Base-by-base conservation (phyloP, 2,888 invertebrate species). In the Ischnus inquisitorius region DNA sequence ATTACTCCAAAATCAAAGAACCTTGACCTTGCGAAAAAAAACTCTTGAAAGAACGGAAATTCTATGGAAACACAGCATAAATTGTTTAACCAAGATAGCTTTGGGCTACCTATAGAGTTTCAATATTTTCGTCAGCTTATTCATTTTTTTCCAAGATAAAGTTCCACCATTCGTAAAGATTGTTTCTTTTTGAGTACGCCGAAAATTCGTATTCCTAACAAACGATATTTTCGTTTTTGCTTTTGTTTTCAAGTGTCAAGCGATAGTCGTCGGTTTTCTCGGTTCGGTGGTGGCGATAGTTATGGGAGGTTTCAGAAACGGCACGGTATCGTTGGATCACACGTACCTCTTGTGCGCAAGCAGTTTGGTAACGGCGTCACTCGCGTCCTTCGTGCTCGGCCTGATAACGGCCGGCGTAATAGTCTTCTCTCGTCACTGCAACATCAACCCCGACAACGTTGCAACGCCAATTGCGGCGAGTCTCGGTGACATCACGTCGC, bases 401-500 rank as follows among this genome's bases (percentile, higher is more conserved):
- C 90, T 96, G 65, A 95, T 97, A 81, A 97, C 97, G 93, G 95
- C 96, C 19, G 95, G 95, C 62, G 97, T 97, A 34, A 96, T 97
- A 82, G 94, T 97, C 28, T 93, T 96, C 82, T 96, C 97, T 1
- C 95, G 96, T 71, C 95, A 95, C 92, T 95, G 95, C 87, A 95
- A 96, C 89, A 95, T 97, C 86, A 97, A 97, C 92, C 97, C 97
- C 12, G 97, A 97, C 93, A 97, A 97, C 93, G 96, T 97, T 16
- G 97, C 97, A 10, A 97, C 97, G 1, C 97, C 97, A 6, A 96
- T 97, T 82, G 97, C 97, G 19, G 97, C 97, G n/a, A 96, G 96
- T 91, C 94, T 97, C 68, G 97, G 97, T 14, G 97, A 97, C 92
- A 95, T 97, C 68, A 96, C 96, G 0, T 97, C 97, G 0, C 93